Conservation (phyloP, 2,797 vertebrate genomes). For the Melanotaenia maccullochi region DNA sequence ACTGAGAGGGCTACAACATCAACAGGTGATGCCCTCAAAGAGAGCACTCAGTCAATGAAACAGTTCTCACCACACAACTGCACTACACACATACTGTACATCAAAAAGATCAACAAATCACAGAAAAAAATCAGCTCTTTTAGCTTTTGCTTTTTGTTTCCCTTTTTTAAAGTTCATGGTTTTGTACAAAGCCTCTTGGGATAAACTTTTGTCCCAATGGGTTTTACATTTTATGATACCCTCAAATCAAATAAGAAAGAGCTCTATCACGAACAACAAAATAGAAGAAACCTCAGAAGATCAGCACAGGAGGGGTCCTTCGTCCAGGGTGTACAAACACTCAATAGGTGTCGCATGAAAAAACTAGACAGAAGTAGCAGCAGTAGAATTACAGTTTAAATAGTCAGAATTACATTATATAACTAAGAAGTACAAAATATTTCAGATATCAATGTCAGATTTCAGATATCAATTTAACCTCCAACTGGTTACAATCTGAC, state of each 20-base stretch:
- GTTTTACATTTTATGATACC: neutral
- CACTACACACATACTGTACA: neutral
- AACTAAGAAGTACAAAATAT: conserved; percentile 9
- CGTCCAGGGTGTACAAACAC: conserved; percentile 22
- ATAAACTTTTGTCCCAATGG: neutral
- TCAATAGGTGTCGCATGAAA: conserved; percentile 29
- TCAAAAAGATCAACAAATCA: neutral
- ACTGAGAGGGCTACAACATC: conserved; percentile 14
- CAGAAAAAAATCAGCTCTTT: neutral
- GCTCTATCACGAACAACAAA: conserved; percentile 31
- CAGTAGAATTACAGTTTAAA: conserved; percentile 29
- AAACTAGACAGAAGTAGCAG: conserved; percentile 36
- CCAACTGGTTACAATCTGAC: neutral
- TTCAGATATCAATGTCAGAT: neutral
- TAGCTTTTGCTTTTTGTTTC: neutral
- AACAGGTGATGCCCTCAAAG: conserved; percentile 16
- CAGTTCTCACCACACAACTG: neutral
- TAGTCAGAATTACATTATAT: neutral
- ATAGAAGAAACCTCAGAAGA: conserved; percentile 34
- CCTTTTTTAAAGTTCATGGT: neutral
- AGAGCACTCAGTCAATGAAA: conserved; percentile 23
- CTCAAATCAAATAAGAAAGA: neutral
- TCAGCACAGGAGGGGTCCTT: conserved; percentile 17
- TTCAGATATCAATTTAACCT: neutral
- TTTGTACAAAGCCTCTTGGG: neutral